Conservation (phyloP, 2,888 invertebrate species). For the Leptinotarsa juncta region DNA sequence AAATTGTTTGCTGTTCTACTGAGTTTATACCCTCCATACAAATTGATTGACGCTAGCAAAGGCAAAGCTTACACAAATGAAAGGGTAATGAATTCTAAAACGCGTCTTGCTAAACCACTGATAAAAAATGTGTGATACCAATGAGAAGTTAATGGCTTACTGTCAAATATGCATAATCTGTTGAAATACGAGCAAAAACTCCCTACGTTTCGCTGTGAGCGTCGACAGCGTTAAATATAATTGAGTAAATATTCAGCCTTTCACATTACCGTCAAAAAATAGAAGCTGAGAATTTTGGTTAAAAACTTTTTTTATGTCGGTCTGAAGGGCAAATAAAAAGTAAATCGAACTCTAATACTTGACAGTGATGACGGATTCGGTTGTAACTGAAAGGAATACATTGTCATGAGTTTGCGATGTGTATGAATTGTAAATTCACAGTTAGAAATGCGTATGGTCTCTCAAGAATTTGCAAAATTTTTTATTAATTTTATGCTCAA, state of each 20-base stretch:
- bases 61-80: not conserved
- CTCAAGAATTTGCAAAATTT: no score
- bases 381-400: no score
- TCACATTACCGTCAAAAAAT: conserved; percentile 2
- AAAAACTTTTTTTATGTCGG: not conserved
- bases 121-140: not conserved
- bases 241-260: conserved; percentile 10
- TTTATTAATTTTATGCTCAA: no score
- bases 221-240: not conserved
- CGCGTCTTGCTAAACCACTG: not conserved
- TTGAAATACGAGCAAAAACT: not conserved
- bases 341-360: not conserved
- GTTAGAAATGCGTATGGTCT: no score
- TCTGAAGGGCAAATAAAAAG: not conserved
- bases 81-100: not conserved
- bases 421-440: no score
- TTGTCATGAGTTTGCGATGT: no score
- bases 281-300: not conserved
- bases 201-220: not conserved
- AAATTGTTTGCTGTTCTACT: no score
- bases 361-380: not conserved
- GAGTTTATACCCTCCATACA: no score
- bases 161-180: conserved; percentile 3
- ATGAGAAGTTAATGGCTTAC: not conserved
- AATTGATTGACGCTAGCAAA: no score